These are phyloP conservation scores for Bombycilla garrulus DNA, from an alignment of 2,113 vertebrate genomes.

Conservation along the genomic window DNA sequence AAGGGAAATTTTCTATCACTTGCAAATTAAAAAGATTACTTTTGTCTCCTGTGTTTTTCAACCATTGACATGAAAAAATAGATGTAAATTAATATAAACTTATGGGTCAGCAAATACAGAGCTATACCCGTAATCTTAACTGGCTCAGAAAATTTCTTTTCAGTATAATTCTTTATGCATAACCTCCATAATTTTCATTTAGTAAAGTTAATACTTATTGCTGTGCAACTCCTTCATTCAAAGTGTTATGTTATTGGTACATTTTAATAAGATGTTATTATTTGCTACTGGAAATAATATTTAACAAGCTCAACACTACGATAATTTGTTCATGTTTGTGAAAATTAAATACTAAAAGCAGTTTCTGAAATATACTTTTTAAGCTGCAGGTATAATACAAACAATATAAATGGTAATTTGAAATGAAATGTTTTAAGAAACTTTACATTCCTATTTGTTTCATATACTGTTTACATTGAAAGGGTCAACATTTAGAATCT, in stretches of 20 bases:
- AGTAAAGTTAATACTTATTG: not conserved
- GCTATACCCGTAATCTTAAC: not conserved
- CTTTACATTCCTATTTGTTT: not conserved
- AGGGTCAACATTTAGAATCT: not conserved
- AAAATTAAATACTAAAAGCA: slow-evolving; percentile 5
- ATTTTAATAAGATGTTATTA: not conserved
- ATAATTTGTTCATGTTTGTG: not conserved
- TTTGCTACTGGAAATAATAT: not conserved
- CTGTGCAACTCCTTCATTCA: not conserved
- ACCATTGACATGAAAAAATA: not conserved
- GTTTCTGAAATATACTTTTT: not conserved
- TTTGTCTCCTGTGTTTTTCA: not conserved
- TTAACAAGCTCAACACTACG: not conserved
- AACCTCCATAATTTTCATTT: not conserved
- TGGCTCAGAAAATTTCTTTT: not conserved
- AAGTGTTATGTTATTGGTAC: not conserved
- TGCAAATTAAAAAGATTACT: not conserved
- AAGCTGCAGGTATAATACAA: not conserved
- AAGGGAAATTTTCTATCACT: not conserved
- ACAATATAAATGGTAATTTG: not conserved
- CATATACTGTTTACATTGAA: not conserved
- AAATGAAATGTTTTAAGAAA: not conserved
- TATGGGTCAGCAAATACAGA: not conserved
- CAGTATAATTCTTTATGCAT: not conserved
- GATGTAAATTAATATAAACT: not conserved